A percentile compares a stretch with the other conserved stretches of the same genome.
phyloP scores from a whole-genome alignment of 2,888 invertebrate genomes.

The Dione juno region DNA sequence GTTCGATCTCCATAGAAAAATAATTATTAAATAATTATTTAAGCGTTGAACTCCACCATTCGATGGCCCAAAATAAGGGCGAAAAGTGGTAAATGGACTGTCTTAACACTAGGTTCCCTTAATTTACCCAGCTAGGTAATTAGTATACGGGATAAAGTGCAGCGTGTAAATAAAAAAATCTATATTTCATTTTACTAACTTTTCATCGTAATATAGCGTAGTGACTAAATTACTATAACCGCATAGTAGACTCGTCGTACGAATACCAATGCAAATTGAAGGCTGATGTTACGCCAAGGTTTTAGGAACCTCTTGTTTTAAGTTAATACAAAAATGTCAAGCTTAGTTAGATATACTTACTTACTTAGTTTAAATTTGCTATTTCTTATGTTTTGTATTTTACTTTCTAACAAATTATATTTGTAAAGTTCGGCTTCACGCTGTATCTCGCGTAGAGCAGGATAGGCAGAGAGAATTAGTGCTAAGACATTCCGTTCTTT shows the following conservation, averaged over 20 bases:
- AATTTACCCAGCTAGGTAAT: not conserved
- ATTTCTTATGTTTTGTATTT: too few relatives aligned
- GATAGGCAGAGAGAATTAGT: too few relatives aligned
- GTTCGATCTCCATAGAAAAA: too few relatives aligned
- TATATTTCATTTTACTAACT: not conserved
- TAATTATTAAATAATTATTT: too few relatives aligned
- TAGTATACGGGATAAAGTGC: not conserved
- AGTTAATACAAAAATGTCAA: constrained; percentile 1
- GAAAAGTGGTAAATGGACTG: not conserved
- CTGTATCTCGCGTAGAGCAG: too few relatives aligned
- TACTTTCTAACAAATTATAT: too few relatives aligned
- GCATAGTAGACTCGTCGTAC: constrained; percentile 11
- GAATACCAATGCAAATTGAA: constrained; percentile 19
- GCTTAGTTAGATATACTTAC: not conserved
- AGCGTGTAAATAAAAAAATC: too few relatives aligned
- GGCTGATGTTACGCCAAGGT: constrained; percentile 18
- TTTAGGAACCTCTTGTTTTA: constrained; percentile 9
- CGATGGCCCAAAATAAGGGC: too few relatives aligned
- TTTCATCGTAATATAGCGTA: not conserved
- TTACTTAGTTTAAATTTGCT: too few relatives aligned
- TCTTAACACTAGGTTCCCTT: not conserved
- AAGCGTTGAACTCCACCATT: too few relatives aligned
- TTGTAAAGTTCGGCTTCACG: too few relatives aligned
- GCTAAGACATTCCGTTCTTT: too few relatives aligned
- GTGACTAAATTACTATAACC: not conserved